Evolutionary conservation across 2,797 vertebrate genomes (phyloP).

Genomic region (Eleutherodactylus coqui): DNA sequence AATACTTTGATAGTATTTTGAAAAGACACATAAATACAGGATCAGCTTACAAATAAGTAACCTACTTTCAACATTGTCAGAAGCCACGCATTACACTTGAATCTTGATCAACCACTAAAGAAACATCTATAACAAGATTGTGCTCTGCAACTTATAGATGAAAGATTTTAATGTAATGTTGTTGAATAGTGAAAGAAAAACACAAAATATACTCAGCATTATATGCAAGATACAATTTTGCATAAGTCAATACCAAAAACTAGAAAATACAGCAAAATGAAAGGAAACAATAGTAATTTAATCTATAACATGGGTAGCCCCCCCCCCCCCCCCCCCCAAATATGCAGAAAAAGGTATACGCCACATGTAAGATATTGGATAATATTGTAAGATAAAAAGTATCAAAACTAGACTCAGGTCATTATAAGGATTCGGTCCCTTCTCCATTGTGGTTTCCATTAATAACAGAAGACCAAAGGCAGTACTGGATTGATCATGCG

Average conservation of each 20-base stretch:
- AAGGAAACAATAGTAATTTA: neutral
- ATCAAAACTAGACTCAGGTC: neutral
- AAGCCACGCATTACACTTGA: neutral
- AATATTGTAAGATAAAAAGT: neutral
- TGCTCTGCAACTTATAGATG: too few species aligned
- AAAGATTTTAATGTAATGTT: neutral
- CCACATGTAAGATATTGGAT: neutral
- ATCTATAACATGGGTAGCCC: neutral
- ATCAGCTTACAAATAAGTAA: constrained; percentile 24
- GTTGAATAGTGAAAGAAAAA: neutral
- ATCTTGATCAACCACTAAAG: constrained; percentile 13
- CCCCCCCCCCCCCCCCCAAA: too few species aligned
- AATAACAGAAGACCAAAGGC: too few species aligned
- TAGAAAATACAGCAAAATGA: neutral
- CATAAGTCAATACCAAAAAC: neutral
- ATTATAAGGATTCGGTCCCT: neutral
- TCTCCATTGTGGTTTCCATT: neutral
- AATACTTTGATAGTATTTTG: constrained; percentile 15
- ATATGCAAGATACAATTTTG: neutral
- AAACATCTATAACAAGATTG: neutral
- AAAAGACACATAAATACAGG: constrained; percentile 15
- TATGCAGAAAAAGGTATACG: neutral
- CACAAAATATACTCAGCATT: neutral
- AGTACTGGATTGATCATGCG: too few species aligned
- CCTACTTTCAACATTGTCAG: constrained; percentile 22